Conservation (phyloP, 2,888 invertebrate genomes). For the Tetragonisca angustula region DNA sequence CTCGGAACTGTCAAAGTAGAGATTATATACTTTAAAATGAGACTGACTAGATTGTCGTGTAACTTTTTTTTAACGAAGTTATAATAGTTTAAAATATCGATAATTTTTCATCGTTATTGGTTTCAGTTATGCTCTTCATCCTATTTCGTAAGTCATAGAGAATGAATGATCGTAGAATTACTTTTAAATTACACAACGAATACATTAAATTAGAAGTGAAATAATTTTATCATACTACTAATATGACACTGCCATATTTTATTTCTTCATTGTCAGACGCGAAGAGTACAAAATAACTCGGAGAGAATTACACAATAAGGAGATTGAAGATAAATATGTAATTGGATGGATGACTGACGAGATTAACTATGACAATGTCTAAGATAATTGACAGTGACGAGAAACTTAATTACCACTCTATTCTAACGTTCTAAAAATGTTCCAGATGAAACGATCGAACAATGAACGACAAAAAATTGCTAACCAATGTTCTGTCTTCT, state of each 20-base stretch:
- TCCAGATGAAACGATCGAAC: neutral
- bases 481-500: neutral
- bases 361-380: constrained; percentile 27
- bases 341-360: constrained; percentile 24
- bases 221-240: neutral
- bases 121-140: neutral
- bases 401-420: constrained; percentile 33
- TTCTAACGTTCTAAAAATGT: constrained; percentile 19
- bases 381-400: constrained; percentile 33
- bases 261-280: neutral
- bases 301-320: constrained; percentile 6
- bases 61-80: too few relatives aligned
- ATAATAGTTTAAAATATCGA: too few relatives aligned
- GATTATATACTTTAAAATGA: too few relatives aligned
- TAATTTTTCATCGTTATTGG: neutral
- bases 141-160: neutral
- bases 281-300: constrained; percentile 9
- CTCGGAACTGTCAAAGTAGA: too few relatives aligned
- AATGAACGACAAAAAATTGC: neutral
- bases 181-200: neutral
- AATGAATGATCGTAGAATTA: neutral
- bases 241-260: neutral
- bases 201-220: neutral
- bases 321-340: constrained; percentile 31
- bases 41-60: too few relatives aligned